Evolutionary conservation across 2,888 invertebrate species (phyloP), one percentile per base, ranked within the genome.

Genomic region (Sarcophaga variegata): DNA sequence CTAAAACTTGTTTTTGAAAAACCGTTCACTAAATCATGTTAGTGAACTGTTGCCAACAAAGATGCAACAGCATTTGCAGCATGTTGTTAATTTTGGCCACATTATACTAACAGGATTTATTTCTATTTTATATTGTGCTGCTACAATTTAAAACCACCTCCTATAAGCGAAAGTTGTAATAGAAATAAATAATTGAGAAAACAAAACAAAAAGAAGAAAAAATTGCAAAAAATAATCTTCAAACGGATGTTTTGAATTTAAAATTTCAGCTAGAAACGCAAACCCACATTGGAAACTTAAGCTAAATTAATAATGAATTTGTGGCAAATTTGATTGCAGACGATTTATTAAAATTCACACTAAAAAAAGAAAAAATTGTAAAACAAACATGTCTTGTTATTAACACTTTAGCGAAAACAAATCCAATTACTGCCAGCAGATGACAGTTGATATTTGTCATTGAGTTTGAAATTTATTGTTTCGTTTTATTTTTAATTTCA

Each of bases 141-240:
- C n/a, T 17, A 54, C 54, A 54, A 54, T 54, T 14, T 14, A 14
- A 12, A 17, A 54, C 54, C 14, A 54, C 54, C 54, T 14, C 17
- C 54, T 3, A 71, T 64, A 72, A 64, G 72, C 80, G 71, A 80
- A 80, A 80, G 64, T 45, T 22, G 20, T 45, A 2, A 22, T 72
- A 45, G 22, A 59, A 72, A 22, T 64, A 64, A 49, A 17, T 79
- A 37, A 79, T 64, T 60, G 62, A 76, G 47, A 27, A 71, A 49
- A 22, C 3, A 49, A 49, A 49, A 22, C 3, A 63, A 49, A 60
- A 76, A 25, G n/a, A 49, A 49, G 12, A 4, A 1, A 17, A 67
- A 67, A 47, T 54, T 11, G 0, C 1, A 0, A 17, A 27, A 54
- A 59, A 25, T 66, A 37, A 59, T 72, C 8, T 63, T 37, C 71